Conservation (phyloP, 2,888 invertebrate species). For the Melangyna quadrimaculata region DNA sequence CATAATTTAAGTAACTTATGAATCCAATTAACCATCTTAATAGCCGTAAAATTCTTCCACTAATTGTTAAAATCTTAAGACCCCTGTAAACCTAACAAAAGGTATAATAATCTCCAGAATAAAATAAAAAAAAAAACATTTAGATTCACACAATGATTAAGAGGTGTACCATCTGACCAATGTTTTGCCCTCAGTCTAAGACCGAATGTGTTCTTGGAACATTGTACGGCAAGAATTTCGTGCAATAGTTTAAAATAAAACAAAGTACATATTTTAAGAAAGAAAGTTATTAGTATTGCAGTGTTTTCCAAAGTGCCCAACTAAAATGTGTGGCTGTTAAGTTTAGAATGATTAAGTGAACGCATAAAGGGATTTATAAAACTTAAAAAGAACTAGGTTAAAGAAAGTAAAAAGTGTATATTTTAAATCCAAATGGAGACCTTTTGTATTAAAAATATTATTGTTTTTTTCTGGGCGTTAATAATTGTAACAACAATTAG, state of each 20-base stretch:
- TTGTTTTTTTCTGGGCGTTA: neutral
- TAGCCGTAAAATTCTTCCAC: constrained; percentile 41
- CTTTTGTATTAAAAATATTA: neutral
- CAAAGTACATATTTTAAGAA: neutral
- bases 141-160: constrained; percentile 20
- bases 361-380: neutral
- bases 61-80: neutral
- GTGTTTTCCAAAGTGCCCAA: neutral
- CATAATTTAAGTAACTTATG: constrained; percentile 29
- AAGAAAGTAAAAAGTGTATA: neutral
- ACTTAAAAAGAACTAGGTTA: neutral
- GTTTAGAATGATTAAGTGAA: neutral
- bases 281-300: neutral
- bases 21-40: constrained; percentile 46
- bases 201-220: constrained; percentile 44
- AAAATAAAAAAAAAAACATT: constrained; percentile 7
- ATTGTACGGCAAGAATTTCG: neutral
- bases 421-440: neutral
- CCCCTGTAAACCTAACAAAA: neutral
- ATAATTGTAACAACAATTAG: constrained; percentile 1
- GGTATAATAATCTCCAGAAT: neutral
- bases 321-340: neutral
- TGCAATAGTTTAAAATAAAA: neutral
- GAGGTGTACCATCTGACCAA: constrained; percentile 22
- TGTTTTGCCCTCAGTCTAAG: constrained; percentile 39